A percentile compares a stretch with the other conserved stretches of the same genome.
Conservation (phyloP, 2,888 invertebrate genomes). For the Gymnoscelis rufifasciata region DNA sequence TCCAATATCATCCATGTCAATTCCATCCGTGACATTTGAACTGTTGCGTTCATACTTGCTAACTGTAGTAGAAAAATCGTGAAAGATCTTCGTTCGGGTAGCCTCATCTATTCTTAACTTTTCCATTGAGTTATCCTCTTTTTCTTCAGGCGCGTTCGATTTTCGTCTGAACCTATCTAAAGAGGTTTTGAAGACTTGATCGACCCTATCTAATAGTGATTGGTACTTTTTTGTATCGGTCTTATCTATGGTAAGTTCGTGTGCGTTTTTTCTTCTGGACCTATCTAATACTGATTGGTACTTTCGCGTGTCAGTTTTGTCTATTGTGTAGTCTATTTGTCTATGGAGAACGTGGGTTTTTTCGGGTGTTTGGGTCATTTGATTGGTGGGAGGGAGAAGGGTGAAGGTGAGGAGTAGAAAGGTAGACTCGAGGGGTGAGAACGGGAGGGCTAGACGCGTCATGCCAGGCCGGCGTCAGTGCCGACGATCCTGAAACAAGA, state of each 20-base stretch:
- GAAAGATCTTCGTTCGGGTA: constrained; percentile 58
- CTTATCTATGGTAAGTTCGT: too few species aligned
- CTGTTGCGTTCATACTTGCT: constrained; percentile 41
- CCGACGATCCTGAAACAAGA: constrained; percentile 46
- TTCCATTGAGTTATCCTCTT: constrained; percentile 50
- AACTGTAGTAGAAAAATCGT: constrained; percentile 65
- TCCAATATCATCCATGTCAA: constrained; percentile 11
- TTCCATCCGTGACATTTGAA: constrained; percentile 3
- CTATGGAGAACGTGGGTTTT: neutral
- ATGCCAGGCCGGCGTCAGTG: constrained; percentile 65
- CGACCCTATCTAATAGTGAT: constrained; percentile 50
- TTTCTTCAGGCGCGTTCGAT: constrained; percentile 15
- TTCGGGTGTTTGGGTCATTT: constrained; percentile 26
- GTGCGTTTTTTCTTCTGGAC: neutral
- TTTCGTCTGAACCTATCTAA: constrained; percentile 56
- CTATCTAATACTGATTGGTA: constrained; percentile 41
- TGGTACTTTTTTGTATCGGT: constrained; percentile 44
- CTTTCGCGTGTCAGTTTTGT: constrained; percentile 31
- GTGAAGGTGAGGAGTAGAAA: constrained; percentile 46
- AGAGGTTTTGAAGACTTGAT: too few species aligned
- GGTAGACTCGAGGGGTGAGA: constrained; percentile 58
- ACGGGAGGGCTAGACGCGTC: constrained; percentile 56
- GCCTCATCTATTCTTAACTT: constrained; percentile 61
- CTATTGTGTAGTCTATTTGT: neutral
- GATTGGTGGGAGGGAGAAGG: constrained; percentile 42